Evolutionary conservation across 2,888 invertebrate genomes (phyloP).

Genomic region (Rhagonycha lutea): DNA sequence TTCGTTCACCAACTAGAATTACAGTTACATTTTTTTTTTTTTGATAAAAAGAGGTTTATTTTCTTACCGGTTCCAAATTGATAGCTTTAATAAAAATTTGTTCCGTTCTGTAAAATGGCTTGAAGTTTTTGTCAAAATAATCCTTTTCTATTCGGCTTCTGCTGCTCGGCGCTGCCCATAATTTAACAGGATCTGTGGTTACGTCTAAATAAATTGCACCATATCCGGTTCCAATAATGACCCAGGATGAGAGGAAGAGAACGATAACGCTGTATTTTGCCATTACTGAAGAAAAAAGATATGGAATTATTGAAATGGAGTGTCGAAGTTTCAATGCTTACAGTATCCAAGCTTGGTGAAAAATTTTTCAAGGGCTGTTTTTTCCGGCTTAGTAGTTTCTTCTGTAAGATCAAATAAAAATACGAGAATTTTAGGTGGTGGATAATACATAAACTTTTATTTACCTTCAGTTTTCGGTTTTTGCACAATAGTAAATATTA

Average conservation of each 20-base stretch:
- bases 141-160: conserved; percentile 81
- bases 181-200: conserved; percentile 87
- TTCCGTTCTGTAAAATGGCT: conserved; percentile 86
- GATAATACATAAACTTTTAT: neutral
- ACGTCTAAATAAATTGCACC: conserved; percentile 73
- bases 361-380: conserved; percentile 44
- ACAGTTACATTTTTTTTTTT: neutral
- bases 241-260: conserved; percentile 66
- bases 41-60: neutral
- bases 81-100: conserved; percentile 82
- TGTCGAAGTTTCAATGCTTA: conserved; percentile 31
- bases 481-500: neutral
- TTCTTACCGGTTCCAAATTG: conserved; percentile 59
- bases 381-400: neutral
- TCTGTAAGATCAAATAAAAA: neutral
- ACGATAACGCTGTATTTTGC: conserved; percentile 69
- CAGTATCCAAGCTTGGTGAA: conserved; percentile 57
- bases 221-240: conserved; percentile 64
- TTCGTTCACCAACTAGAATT: conserved; percentile 40
- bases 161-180: conserved; percentile 89
- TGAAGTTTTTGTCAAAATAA: conserved; percentile 85
- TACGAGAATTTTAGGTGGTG: neutral
- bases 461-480: conserved; percentile 7
- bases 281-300: conserved; percentile 58
- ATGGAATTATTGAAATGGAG: neutral